Base-by-base conservation (phyloP, 2,888 invertebrate species). In the Alcis repandata region DNA sequence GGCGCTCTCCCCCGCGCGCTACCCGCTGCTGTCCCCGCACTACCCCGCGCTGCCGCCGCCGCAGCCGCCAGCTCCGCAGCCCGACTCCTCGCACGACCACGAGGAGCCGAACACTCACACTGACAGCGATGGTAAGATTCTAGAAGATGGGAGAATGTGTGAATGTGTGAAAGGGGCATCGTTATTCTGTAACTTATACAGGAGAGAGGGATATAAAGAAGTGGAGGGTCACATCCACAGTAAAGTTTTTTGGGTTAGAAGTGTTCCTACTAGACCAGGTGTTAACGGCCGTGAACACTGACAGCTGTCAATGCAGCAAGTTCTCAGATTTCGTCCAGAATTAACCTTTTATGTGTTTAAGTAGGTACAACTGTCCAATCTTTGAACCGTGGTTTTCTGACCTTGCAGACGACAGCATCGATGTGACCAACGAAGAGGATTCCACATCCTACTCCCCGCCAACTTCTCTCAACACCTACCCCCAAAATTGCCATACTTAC, bases 371-470 rank as follows among this genome's bases (percentile, higher is more conserved):
- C n/a, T n/a, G n/a, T n/a, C n/a, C n/a, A n/a, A n/a, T n/a, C n/a
- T n/a, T n/a, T n/a, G n/a, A n/a, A n/a, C n/a, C n/a, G 27, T 22
- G 22, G 58, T 10, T 33, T 53, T 22, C 0, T 36, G 0, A 19
- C 45, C n/a, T 89, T 89, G 41, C 94, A 95, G 98, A 98, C 80
- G 98, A 98, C 87, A 97, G 97, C 75, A 98, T 98, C 87, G 98
- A 98, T 82, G 93, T 94, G 1, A 98, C 98, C 40, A 98, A 98
- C 84, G 98, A 97, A 88, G 94, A 95, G 74, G 95, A 95, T 72
- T 92, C 92, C 75, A 85, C 91, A 0, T 92, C 92, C 0, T 93
- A 92, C 56, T 92, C 92, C 0, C 86, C 94, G 0, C 90, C 92
- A 0, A 87, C 88, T 0, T 74, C 88, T 0, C 74, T 84, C 1